Base-by-base conservation (phyloP, 2,797 vertebrate species). In the Todus mexicanus region DNA sequence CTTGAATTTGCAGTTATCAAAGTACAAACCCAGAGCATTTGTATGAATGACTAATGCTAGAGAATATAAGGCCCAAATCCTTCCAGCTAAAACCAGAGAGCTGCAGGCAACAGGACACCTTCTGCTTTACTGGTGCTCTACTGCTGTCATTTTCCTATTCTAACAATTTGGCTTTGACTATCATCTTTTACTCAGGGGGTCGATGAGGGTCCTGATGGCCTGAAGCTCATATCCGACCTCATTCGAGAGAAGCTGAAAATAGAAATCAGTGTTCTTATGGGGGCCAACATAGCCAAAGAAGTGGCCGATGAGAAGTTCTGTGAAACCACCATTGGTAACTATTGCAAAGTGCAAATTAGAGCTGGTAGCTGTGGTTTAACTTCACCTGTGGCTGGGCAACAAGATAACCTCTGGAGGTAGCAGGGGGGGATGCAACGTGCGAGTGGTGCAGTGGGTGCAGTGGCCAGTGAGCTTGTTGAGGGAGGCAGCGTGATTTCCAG, bases 241-340 rank as follows among this genome's bases (percentile, higher is more conserved):
- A 98, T 99, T 95, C 96, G 98, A 63, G 98, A 98, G 91, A 98
- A 98, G 80, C 97, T 99, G 66, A 97, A 97, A 64, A 98, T 99
- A 16, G 98, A 99, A 14, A 96, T 99, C 91, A 98, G 98, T 7
- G 98, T 99, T 75, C 98, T 99, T 35, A 99, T 99, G 99, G 98
- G 98, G 23, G 98, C 98, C 61, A 99, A 99, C 96, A 99, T 99
- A 50, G 98, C 98, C 82, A 98, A 66, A 31, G 98, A 99, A 96
- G 98, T 99, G 93, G 98, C 99, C 1, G 98, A 98, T 4, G 98
- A 98, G 96, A 98, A 98, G 96, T 99, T 99, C 97, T 99, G 98
- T 60, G 98, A 99, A 97, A 99, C 98, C 69, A 99, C 98, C 66
- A 98, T 99, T 8, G 98, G 98, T 99, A 91, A 97, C 17, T 94